Base-by-base conservation (phyloP, 2,888 invertebrate species). In the Agrochola lychnidis region DNA sequence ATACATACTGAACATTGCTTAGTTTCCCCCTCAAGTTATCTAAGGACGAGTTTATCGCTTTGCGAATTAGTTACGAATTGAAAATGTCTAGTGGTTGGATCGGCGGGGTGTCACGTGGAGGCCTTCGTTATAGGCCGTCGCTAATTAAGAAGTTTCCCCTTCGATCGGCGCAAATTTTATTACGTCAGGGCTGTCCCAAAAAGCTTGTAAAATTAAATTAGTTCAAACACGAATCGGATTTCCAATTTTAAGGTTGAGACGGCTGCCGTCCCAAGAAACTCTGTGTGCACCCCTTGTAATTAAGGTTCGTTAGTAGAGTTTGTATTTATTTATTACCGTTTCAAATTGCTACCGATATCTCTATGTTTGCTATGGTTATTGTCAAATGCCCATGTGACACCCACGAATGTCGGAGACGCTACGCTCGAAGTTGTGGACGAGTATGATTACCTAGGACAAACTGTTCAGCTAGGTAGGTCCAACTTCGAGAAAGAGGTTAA, bases 61-160 rank as follows among this genome's bases (percentile, higher is more conserved):
- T 84, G 84, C 88, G 74, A 90, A 92, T 91, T 87, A 89, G 89
- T 88, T 89, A 87, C 89, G 90, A 90, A 93, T 92, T 90, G 91
- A 91, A 93, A 92, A 90, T 88, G 90, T 89, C 90, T 91, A 81
- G 88, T 79, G 89, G 89, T 88, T 82, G 89, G 87, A 92, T 92
- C 90, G 91, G 92, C 88, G 85, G 89, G 84, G 89, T 90, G 92
- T 91, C 92, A 90, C 92, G 91, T 90, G 88, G 83, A 87, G 83
- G 90, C 90, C 91, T 92, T 91, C 89, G 89, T 90, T 91, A 91
- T 90, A 90, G 91, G 89, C 90, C 91, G 85, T 79, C 91, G 91
- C 93, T 95, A 95, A 95, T 95, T 95, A 94, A 94, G 93, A 95
- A 95, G 93, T 95, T 95, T 93, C 90, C 81, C 78, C 89, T 89